A percentile compares a stretch with the other conserved stretches of the same genome.
These are phyloP conservation scores for Tangachromis dhanisi DNA, from an alignment of 2,113 vertebrate genomes.

Conservation along the genomic window DNA sequence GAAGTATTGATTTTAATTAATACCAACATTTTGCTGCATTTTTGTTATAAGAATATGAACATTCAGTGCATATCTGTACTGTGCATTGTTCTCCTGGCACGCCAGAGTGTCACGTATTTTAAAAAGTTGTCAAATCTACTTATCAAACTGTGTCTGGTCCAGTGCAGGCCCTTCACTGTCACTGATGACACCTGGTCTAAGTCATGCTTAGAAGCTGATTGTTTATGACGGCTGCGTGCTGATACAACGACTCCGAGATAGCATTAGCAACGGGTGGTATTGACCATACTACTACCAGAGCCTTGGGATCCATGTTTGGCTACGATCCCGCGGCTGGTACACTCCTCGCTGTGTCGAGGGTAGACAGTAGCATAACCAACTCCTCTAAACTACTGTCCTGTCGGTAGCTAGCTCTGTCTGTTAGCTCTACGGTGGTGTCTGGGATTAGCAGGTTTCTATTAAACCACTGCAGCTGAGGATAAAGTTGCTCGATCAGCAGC, in stretches of 20 bases:
- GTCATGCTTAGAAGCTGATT: not conserved
- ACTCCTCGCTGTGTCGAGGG: not conserved
- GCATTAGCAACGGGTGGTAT: not conserved
- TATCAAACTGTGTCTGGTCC: not conserved
- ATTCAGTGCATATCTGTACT: not conserved
- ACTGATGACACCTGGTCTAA: not conserved
- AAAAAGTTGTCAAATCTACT: not conserved
- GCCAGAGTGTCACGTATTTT: rapidly evolving
- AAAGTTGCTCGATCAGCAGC: not conserved
- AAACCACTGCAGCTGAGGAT: not conserved
- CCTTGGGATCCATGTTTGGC: not conserved
- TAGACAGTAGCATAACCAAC: not conserved
- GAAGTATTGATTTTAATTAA: not conserved
- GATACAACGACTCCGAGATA: rapidly evolving
- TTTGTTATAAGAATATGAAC: not conserved
- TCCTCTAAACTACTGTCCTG: not conserved
- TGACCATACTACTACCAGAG: not conserved
- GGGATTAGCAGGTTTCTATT: not conserved
- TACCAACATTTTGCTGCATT: not conserved
- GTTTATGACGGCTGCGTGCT: not conserved
- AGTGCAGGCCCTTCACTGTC: not conserved
- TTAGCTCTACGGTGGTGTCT: not conserved
- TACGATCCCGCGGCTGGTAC: not conserved
- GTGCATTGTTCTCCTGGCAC: not conserved
- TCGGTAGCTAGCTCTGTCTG: rapidly evolving